Evolutionary conservation across 2,888 invertebrate genomes (phyloP).

Genomic region (Rhorus exstirpatorius): DNA sequence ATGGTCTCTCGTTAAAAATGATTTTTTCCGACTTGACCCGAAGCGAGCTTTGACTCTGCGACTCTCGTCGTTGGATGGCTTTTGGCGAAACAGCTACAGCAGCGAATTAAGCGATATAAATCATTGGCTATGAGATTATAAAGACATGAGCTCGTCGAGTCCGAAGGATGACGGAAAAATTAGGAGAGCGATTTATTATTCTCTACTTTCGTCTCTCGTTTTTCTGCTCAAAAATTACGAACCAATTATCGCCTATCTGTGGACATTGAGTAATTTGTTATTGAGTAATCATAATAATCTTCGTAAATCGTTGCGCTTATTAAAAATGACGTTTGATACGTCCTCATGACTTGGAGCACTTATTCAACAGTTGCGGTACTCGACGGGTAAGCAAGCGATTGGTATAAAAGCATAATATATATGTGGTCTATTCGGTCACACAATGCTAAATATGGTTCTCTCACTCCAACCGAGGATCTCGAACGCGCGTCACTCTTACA

Average conservation of each 20-base stretch:
- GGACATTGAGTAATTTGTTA: too few species aligned
- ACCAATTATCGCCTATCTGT: too few species aligned
- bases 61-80: too few species aligned
- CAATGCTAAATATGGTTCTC: constrained; percentile 67
- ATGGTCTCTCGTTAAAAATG: too few species aligned
- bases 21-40: too few species aligned
- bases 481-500: constrained; percentile 66
- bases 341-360: not conserved
- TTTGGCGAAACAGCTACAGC: too few species aligned
- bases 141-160: not conserved
- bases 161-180: not conserved
- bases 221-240: constrained; percentile 1
- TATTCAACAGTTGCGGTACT: constrained; percentile 10
- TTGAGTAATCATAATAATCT: too few species aligned
- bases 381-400: not conserved
- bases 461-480: constrained; percentile 54
- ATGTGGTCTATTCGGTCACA: constrained; percentile 60
- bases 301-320: not conserved
- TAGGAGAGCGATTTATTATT: not conserved
- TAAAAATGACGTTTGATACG: not conserved
- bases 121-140: too few species aligned
- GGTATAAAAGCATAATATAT: constrained; percentile 9
- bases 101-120: too few species aligned
- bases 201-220: not conserved
- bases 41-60: too few species aligned